These are phyloP conservation scores for Nysson spinosus DNA, from an alignment of 2,888 invertebrate species.

Conservation along the genomic window DNA sequence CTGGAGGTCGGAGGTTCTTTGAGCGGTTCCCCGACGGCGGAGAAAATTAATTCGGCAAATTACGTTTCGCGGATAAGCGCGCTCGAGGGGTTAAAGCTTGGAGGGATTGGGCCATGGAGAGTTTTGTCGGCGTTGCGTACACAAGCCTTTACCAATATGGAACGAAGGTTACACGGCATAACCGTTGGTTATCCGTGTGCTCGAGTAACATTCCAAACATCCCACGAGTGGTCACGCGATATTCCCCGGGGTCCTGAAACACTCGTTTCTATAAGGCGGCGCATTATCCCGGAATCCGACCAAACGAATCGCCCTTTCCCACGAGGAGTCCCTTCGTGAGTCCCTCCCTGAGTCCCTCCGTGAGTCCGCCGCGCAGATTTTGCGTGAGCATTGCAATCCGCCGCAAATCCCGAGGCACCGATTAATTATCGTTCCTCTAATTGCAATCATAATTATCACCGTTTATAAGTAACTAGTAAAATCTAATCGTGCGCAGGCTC, in stretches of 20 bases:
- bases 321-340: conserved; percentile 54
- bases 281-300: conserved; percentile 60
- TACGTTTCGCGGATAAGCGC: conserved; percentile 53
- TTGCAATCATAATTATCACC: conserved; percentile 65
- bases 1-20: conserved; percentile 28
- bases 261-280: conserved; percentile 57
- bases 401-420: conserved; percentile 61
- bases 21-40: conserved; percentile 40
- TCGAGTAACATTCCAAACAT: conserved; percentile 64
- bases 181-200: conserved; percentile 61
- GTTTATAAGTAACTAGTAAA: too few relatives aligned
- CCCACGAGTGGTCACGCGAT: conserved; percentile 65
- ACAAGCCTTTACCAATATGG: conserved; percentile 56
- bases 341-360: conserved; percentile 46
- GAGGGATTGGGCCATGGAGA: conserved; percentile 28
- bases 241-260: conserved; percentile 53
- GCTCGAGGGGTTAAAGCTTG: conserved; percentile 35
- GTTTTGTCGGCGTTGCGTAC: conserved; percentile 25
- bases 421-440: conserved; percentile 69
- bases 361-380: conserved; percentile 45
- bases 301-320: conserved; percentile 59
- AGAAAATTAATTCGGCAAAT: conserved; percentile 62
- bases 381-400: conserved; percentile 64
- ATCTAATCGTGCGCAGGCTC: conserved; percentile 27
- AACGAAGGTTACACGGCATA: conserved; percentile 60